Conservation (phyloP, 1,140 invertebrate species). For the Drosophila tropicalis region DNA sequence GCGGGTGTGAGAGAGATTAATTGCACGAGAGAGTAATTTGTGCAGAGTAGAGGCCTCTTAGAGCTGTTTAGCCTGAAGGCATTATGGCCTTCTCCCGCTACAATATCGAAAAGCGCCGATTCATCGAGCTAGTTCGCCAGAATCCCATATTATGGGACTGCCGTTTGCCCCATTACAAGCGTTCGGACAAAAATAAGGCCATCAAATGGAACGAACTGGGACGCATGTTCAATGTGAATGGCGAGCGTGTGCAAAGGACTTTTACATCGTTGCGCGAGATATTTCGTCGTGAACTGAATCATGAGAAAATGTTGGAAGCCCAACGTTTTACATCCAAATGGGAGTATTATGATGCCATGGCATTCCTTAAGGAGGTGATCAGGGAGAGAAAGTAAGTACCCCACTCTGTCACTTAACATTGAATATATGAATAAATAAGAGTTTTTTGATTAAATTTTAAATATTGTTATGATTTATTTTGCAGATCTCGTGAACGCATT, state of each 20-base stretch:
- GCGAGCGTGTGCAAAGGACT: constrained; percentile 78
- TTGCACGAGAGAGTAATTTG: constrained; percentile 1
- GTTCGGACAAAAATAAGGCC: constrained; percentile 79
- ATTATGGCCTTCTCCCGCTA: constrained; percentile 77
- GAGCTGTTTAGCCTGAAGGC: background rate
- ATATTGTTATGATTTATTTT: constrained; percentile 1
- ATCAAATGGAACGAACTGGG: constrained; percentile 81
- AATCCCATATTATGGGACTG: constrained; percentile 81
- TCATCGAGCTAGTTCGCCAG: constrained; percentile 77
- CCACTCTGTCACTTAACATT: background rate
- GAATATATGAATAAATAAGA: too few species aligned
- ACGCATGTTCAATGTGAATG: constrained; percentile 74
- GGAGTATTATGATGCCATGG: constrained; percentile 82
- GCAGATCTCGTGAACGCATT: constrained; percentile 73
- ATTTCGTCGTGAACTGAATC: constrained; percentile 77
- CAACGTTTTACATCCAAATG: constrained; percentile 76
- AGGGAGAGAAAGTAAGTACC: constrained; percentile 73
- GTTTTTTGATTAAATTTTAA: too few species aligned
- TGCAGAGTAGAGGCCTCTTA: background rate
- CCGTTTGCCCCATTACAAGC: constrained; percentile 77
- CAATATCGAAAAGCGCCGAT: constrained; percentile 80
- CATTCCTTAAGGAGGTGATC: constrained; percentile 78
- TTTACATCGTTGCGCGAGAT: constrained; percentile 79
- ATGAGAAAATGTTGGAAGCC: constrained; percentile 76
- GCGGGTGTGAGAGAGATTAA: background rate